Conservation (phyloP, 2,888 invertebrate genomes). For the Nemurella pictetii region DNA sequence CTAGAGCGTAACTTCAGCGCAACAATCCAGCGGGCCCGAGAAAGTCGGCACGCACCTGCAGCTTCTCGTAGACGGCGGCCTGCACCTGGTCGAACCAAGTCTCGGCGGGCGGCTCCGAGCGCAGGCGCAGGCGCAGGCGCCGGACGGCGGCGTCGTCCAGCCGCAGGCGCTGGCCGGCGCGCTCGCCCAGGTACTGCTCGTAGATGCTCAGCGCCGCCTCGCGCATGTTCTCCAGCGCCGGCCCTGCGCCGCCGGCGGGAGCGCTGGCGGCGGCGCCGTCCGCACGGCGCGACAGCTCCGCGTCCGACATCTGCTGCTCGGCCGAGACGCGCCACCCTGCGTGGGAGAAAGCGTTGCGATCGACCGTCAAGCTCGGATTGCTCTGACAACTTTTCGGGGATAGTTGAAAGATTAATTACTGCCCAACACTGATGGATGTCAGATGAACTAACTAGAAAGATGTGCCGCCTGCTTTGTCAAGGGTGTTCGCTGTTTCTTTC, state of each 20-base stretch:
- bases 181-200: conserved; percentile 76
- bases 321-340: conserved; percentile 68
- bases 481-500: no score
- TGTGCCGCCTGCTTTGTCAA: no score
- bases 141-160: conserved; percentile 65
- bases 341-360: no score
- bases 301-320: conserved; percentile 67
- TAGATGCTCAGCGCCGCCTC: conserved; percentile 74
- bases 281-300: conserved; percentile 57
- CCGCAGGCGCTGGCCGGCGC: conserved; percentile 65
- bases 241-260: not conserved
- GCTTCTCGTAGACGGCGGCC: conserved; percentile 66
- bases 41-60: conserved; percentile 52
- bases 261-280: not conserved
- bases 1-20: no score
- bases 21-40: no score
- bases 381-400: no score
- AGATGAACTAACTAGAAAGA: no score
- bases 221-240: conserved; percentile 52
- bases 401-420: no score
- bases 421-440: no score
- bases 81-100: conserved; percentile 86
- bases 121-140: conserved; percentile 62
- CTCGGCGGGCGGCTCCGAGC: conserved; percentile 65
- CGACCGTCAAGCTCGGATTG: no score